These are phyloP conservation scores for Leptopilina myrica DNA, from an alignment of 2,888 invertebrate species.

Conservation along the genomic window DNA sequence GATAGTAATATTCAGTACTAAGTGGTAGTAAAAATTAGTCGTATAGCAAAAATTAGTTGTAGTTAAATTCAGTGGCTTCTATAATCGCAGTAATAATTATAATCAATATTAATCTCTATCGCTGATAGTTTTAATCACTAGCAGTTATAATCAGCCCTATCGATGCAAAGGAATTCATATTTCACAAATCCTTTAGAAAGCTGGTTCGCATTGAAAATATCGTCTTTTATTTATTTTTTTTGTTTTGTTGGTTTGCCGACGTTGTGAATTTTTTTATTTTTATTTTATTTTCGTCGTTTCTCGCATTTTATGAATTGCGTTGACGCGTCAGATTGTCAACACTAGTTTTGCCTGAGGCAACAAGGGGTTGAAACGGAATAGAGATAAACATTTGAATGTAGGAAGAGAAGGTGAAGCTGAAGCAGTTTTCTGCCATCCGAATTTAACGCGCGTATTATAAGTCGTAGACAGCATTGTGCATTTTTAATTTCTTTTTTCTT, in stretches of 20 bases:
- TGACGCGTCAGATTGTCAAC: slow-evolving; percentile 26
- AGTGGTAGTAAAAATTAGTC: too few species aligned
- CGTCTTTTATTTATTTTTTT: not conserved
- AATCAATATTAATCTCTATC: too few species aligned
- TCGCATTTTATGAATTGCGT: slow-evolving; percentile 25
- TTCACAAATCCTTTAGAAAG: too few species aligned
- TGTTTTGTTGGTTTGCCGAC: not conserved
- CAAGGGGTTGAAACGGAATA: slow-evolving; percentile 19
- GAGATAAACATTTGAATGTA: slow-evolving; percentile 39
- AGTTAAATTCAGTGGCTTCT: too few species aligned
- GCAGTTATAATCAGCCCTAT: too few species aligned
- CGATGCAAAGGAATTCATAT: too few species aligned
- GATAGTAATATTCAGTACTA: too few species aligned
- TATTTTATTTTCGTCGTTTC: not conserved
- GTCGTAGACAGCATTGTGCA: slow-evolving; percentile 17
- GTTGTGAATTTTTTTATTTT: not conserved
- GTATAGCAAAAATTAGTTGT: too few species aligned
- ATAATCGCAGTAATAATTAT: too few species aligned
- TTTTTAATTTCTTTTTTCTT: not conserved
- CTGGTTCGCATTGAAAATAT: too few species aligned
- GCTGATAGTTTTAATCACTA: too few species aligned
- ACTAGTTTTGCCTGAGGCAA: slow-evolving; percentile 6
- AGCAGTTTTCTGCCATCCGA: slow-evolving; percentile 18
- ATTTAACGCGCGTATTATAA: slow-evolving; percentile 1
- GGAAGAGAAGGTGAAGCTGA: slow-evolving; percentile 4